Base-by-base conservation (phyloP, 2,797 vertebrate genomes). In the Neosilurus hyrtlii region DNA sequence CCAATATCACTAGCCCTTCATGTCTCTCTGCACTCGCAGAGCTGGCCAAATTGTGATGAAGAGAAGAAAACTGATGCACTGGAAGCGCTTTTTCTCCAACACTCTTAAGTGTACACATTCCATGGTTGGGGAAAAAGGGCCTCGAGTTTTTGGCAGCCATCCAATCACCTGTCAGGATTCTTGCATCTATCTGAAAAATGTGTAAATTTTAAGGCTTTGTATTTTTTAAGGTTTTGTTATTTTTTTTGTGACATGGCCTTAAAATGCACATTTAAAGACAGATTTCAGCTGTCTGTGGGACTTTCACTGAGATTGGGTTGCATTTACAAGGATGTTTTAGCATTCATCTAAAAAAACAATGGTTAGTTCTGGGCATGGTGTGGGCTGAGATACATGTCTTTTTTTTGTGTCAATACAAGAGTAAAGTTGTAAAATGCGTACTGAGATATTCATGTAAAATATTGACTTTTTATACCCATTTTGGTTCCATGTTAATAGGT, bases 11-110 rank as follows among this genome's bases (percentile, higher is more conserved):
- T 54, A 20, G 49, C 56, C 73, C 75, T 70, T 62, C 56, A 77
- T 66, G 49, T 67, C 75, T 82, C 35, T 82, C 63, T 30, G 22
- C 73, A 51, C 79, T 49, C 74, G 86, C 61, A 86, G 22, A 82
- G 88, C 89, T 91, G 83, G 85, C 87, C 88, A 90, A 89, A 89
- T 88, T 88, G 74, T 82, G 89, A 89, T 87, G 86, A 86, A 83
- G 84, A 85, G 84, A 86, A 87, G 82, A 91, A 88, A 90, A 83
- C 86, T 87, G 87, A 89, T 84, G 35, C 62, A 79, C 72, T 86
- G 82, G 49, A 76, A 14, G 85, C 79, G 78, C 80, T 86, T 61
- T 87, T 70, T 83, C 35, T 88, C 80, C 72, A 84, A 81, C 79
- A 76, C 62, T 78, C 84, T 61, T 81, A 87, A 86, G 14, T 72